Percentiles rank a stretch among this genome's conserved stretches.
Conservation (phyloP, 1,140 invertebrate genomes). For the Listronotus oregonensis region DNA sequence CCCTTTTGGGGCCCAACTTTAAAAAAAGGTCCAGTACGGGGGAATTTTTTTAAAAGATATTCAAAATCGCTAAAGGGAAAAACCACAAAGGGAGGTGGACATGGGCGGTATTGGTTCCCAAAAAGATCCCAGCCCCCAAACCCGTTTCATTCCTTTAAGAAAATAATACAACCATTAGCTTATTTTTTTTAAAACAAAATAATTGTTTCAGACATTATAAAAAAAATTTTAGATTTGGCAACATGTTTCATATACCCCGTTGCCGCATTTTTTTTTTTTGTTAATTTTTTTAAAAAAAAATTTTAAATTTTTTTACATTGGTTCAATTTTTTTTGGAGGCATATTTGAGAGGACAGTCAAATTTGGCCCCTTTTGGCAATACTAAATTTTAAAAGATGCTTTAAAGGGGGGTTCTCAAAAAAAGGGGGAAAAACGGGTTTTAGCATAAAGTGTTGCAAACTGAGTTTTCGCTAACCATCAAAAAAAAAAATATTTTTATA, state of each 20-base stretch:
- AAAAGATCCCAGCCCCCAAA: conserved; percentile 64
- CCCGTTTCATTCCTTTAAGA: conserved; percentile 47
- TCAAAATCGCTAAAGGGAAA: conserved; percentile 72
- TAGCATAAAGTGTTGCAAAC: conserved; percentile 81
- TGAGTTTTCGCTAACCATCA: conserved; percentile 69
- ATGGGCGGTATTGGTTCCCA: conserved; percentile 68
- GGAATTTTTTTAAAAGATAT: conserved; percentile 27
- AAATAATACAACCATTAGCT: background rate
- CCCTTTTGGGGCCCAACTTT: conserved; percentile 70
- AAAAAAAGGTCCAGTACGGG: conserved; percentile 49
- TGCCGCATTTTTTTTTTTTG: background rate
- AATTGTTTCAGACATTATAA: too few relatives aligned
- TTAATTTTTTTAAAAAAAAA: conserved; percentile 8
- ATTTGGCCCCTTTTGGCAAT: conserved; percentile 66
- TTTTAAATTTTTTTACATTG: conserved; percentile 45
- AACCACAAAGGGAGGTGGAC: conserved; percentile 78
- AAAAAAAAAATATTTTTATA: too few relatives aligned
- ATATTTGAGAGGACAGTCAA: conserved; percentile 71
- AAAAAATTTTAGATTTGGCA: too few relatives aligned
- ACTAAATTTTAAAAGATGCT: conserved; percentile 74
- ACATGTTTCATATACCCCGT: too few relatives aligned
- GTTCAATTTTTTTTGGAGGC: conserved; percentile 56
- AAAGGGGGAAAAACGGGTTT: conserved; percentile 87
- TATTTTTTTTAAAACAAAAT: background rate
- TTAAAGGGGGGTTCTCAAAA: conserved; percentile 90